A percentile compares a stretch with the other conserved stretches of the same genome.
Conservation (phyloP, 23 tunicate species). For the Styela clava region DNA sequence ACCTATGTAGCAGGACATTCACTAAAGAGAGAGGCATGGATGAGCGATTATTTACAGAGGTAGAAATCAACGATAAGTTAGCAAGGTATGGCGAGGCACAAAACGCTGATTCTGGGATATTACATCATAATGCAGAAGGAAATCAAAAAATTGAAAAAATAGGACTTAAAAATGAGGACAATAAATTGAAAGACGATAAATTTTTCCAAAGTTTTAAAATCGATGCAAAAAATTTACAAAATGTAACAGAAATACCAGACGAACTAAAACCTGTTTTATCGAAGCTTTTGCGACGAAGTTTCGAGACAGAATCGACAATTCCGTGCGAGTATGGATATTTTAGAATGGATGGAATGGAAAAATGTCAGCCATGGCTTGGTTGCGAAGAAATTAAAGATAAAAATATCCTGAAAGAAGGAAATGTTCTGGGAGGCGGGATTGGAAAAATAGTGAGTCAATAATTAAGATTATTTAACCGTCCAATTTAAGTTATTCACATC, state of each 20-base stretch:
- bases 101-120: neutral
- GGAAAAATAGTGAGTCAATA: slow-evolving; percentile 43
- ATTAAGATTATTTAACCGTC: no score
- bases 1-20: no score
- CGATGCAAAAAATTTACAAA: neutral
- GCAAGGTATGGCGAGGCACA: neutral
- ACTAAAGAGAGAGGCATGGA: no score
- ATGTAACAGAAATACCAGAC: neutral
- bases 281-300: slow-evolving; percentile 1
- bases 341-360: slow-evolving; percentile 36
- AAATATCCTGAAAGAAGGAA: neutral
- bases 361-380: slow-evolving; percentile 48
- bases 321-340: slow-evolving; percentile 44
- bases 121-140: neutral
- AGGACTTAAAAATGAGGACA: neutral
- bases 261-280: neutral
- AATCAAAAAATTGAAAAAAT: neutral
- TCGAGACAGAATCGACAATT: neutral
- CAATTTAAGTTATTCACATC: no score
- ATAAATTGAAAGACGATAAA: neutral
- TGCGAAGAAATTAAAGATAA: slow-evolving; percentile 44
- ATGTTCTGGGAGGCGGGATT: slow-evolving; percentile 45
- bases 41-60: neutral
- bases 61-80: neutral
- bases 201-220: neutral